Conservation (phyloP, 2,888 invertebrate species). For the Cantharis nigra region DNA sequence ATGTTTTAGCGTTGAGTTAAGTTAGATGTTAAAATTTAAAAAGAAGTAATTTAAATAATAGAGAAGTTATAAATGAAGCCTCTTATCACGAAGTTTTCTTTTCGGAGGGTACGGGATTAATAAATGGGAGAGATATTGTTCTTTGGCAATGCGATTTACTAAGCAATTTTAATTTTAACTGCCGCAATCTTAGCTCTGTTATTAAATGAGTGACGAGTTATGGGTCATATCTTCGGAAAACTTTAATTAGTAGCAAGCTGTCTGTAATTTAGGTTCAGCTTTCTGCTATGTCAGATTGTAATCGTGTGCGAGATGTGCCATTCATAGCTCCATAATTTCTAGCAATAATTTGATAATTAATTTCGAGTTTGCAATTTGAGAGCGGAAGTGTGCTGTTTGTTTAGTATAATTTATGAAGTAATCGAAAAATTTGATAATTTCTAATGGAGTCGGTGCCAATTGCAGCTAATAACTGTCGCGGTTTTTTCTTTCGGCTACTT, state of each 20-base stretch:
- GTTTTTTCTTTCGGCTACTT: neutral
- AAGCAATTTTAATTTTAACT: conserved; percentile 29
- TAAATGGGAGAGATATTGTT: neutral
- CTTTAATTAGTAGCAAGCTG: conserved; percentile 37
- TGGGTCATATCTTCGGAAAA: conserved; percentile 37
- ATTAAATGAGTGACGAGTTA: conserved; percentile 37
- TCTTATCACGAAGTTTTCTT: neutral
- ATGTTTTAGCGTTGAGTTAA: too few species aligned
- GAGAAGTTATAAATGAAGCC: neutral
- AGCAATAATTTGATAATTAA: neutral
- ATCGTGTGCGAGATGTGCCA: conserved; percentile 30
- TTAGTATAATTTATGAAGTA: neutral
- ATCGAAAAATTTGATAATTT: neutral
- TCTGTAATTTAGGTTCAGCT: conserved; percentile 33
- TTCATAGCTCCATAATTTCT: conserved; percentile 2
- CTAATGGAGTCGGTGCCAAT: neutral
- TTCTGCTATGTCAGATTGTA: conserved; percentile 28
- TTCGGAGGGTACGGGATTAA: neutral
- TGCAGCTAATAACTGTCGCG: neutral
- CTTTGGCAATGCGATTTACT: neutral
- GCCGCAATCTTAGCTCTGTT: conserved; percentile 26
- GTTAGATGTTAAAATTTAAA: neutral
- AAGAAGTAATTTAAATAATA: neutral
- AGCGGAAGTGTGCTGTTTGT: neutral
- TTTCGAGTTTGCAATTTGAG: neutral